phyloP scores from a whole-genome alignment of 2,888 invertebrate genomes.

The Apomyelois bistriatella region DNA sequence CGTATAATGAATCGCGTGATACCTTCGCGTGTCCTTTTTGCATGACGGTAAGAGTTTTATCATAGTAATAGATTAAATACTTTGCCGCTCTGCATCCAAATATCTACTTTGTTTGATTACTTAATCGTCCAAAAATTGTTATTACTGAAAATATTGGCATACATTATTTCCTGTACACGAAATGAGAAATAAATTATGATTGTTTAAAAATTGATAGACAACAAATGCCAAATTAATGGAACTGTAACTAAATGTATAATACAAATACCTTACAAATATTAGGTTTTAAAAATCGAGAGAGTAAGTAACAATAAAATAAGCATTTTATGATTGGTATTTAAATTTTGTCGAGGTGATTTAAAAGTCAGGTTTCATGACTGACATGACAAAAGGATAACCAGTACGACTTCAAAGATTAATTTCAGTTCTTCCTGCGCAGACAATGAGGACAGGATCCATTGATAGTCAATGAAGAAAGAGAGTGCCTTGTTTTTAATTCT shows the following conservation, averaged over 20 bases:
- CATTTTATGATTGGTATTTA: no score
- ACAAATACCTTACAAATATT: no score
- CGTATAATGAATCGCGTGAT: slow-evolving; percentile 5
- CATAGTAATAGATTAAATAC: slow-evolving; percentile 5
- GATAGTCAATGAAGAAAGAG: not conserved
- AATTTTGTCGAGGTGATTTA: slow-evolving; percentile 14
- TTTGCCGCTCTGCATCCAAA: not conserved
- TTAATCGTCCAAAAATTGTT: not conserved
- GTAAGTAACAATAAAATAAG: no score
- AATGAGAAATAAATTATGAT: no score
- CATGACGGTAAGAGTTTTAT: not conserved
- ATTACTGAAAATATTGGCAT: not conserved
- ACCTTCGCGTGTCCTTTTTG: not conserved
- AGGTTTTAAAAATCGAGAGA: no score
- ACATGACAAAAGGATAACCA: slow-evolving; percentile 22
- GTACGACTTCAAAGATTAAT: slow-evolving; percentile 25
- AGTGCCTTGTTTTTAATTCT: not conserved
- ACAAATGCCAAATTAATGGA: no score
- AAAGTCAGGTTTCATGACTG: slow-evolving; percentile 20
- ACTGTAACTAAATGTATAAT: no score
- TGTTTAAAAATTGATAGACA: no score
- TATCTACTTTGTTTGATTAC: slow-evolving; percentile 7
- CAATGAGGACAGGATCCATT: not conserved
- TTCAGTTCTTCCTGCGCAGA: slow-evolving; percentile 12
- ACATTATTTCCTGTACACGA: no score